Evolutionary conservation across 2,888 invertebrate genomes (phyloP), one percentile per base, ranked within the genome.

Genomic region (Drosophila aldrichi): DNA sequence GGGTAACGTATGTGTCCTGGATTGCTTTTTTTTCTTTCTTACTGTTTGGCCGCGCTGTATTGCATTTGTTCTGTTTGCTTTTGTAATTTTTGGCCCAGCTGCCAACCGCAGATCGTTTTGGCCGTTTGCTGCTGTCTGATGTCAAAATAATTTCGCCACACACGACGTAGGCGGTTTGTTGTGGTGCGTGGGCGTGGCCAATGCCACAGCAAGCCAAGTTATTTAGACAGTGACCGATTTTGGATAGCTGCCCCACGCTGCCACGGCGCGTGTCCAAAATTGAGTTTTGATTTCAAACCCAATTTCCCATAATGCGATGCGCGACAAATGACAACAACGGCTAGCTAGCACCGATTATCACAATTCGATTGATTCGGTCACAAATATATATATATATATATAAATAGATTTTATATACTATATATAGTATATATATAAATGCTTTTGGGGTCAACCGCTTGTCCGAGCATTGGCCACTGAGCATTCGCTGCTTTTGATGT

Each of bases 281-380:
- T 88, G 88, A 85, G 89, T 85, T 85, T 89, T 85, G 88, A 85
- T 85, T 89, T 72, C 74, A 87, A 89, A 85, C 76, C 80, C 76
- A 77, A 79, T 77, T 77, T 77, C 49, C 57, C 63, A 62, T 79
- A 79, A 77, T 75, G 70, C 65, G 66, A 66, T 76, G 70, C 70
- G 70, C 58, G 48, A 66, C 75, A 72, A 63, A 63, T 56, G 60
- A 46, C 64, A 65, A 46, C 64, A 65, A 63, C 44, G 61, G 61
- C 55, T 48, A 73, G 52, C 52, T 62, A 63, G 65, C 67, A 67
- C 71, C 83, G 82, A 86, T 79, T 88, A 80, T 89, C 74, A 89
- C 89, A 87, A 89, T 89, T 89, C 89, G 88, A 84, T 84, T 89
- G 88, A 87, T 89, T 84, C 29, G 1, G 8, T n/a, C n/a, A n/a